Evolutionary conservation across 2,797 vertebrate species (phyloP).

Genomic region (Numenius phaeopus): DNA sequence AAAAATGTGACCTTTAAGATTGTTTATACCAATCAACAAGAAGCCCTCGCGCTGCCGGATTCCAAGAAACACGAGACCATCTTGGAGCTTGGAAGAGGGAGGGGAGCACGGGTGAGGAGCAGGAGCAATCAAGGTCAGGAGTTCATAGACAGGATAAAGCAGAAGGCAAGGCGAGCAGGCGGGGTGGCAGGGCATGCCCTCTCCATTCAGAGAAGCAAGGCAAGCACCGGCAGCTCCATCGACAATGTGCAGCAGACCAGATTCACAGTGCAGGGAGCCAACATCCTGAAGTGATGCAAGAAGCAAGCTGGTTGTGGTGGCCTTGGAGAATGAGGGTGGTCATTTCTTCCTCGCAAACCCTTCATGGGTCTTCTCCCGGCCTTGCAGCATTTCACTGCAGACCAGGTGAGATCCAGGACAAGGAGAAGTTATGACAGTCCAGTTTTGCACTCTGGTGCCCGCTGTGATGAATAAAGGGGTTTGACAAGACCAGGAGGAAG

Average conservation of each 20-base stretch:
- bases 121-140: slow-evolving; percentile 68
- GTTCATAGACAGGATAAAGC: slow-evolving; percentile 70
- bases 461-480: slow-evolving; percentile 39
- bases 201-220: neutral
- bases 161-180: slow-evolving; percentile 12
- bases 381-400: neutral
- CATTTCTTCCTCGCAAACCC: neutral
- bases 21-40: slow-evolving; percentile 77
- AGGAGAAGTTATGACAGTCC: neutral
- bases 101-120: slow-evolving; percentile 18
- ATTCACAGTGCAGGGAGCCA: rapidly evolving
- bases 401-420: neutral
- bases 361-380: neutral
- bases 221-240: neutral
- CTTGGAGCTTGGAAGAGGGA: slow-evolving; percentile 53
- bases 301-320: neutral
- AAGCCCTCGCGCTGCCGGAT: slow-evolving; percentile 56
- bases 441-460: neutral
- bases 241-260: neutral
- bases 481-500: slow-evolving; percentile 45
- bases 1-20: slow-evolving; percentile 74
- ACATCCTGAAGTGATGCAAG: neutral
- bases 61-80: slow-evolving; percentile 71
- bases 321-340: neutral
- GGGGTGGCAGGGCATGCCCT: neutral